These are phyloP conservation scores for Drosophila kohkoa DNA, from an alignment of 1,140 invertebrate species.

Conservation along the genomic window DNA sequence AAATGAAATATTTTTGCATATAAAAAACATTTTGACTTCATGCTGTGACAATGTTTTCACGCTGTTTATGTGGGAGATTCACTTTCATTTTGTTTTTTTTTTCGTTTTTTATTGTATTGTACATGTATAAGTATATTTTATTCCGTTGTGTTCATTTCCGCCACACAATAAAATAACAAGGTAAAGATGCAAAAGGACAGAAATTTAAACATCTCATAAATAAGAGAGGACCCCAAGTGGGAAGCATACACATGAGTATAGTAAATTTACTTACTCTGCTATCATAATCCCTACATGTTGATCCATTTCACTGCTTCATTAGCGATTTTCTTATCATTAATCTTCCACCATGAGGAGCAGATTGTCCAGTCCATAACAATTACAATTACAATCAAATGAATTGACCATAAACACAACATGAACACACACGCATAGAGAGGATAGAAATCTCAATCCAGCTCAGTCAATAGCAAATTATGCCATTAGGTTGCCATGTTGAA, in stretches of 20 bases:
- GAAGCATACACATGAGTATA: background rate
- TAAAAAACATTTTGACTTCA: slow-evolving; percentile 78
- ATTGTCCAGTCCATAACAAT: slow-evolving; percentile 41
- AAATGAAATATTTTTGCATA: slow-evolving; percentile 83
- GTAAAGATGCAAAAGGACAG: slow-evolving; percentile 72
- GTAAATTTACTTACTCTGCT: background rate
- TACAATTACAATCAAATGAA: slow-evolving; percentile 61
- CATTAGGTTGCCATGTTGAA: slow-evolving; percentile 69
- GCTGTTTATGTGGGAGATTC: slow-evolving; percentile 67
- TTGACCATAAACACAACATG: slow-evolving; percentile 41
- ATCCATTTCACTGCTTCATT: slow-evolving; percentile 43
- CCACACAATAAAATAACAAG: slow-evolving; percentile 78
- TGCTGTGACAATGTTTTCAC: slow-evolving; percentile 78
- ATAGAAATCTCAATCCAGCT: slow-evolving; percentile 43
- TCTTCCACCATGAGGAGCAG: slow-evolving; percentile 48
- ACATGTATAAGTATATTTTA: slow-evolving; percentile 39
- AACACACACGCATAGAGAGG: background rate
- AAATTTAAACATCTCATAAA: slow-evolving; percentile 70
- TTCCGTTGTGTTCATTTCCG: slow-evolving; percentile 72
- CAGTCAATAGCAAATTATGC: slow-evolving; percentile 74
- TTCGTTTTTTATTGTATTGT: background rate
- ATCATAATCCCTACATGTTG: slow-evolving; percentile 30
- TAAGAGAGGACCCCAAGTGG: slow-evolving; percentile 41
- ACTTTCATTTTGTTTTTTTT: slow-evolving; percentile 29
- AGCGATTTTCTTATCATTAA: slow-evolving; percentile 72